Percentiles rank a stretch among this genome's conserved stretches.
phyloP scores from a whole-genome alignment of 2,113 vertebrate species.

The Miniopterus natalensis region DNA sequence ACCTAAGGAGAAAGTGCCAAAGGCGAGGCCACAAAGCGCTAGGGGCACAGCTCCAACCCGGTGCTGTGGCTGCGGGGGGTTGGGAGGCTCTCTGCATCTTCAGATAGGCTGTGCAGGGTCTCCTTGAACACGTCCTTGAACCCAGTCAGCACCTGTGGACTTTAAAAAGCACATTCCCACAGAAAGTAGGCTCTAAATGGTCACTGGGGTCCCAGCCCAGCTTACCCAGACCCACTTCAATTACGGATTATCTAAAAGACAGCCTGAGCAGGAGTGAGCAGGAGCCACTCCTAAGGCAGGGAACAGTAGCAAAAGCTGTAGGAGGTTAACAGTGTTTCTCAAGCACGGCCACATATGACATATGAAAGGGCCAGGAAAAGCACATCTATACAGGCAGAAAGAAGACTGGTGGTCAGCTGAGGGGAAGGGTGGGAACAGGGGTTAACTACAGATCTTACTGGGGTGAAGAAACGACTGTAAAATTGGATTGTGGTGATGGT shows the following conservation, averaged over 20 bases:
- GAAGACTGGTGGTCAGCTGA: background rate
- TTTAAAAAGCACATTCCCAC: background rate
- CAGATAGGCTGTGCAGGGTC: conserved; percentile 27
- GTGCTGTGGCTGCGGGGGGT: background rate
- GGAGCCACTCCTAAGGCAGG: background rate
- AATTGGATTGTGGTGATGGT: background rate
- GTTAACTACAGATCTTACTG: background rate
- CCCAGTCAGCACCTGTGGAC: background rate
- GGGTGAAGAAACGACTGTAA: background rate
- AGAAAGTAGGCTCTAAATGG: background rate
- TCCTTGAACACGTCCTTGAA: background rate
- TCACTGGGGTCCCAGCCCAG: background rate
- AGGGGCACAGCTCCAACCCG: background rate
- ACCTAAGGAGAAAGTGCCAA: background rate
- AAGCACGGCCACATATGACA: background rate
- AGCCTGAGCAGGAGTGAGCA: background rate
- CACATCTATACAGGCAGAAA: background rate
- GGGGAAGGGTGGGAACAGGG: rapidly evolving
- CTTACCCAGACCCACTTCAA: background rate
- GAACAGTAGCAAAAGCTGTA: background rate
- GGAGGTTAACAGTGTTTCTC: background rate
- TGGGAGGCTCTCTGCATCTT: background rate
- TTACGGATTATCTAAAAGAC: background rate
- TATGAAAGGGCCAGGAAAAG: background rate
- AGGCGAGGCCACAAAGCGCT: background rate